Conservation (phyloP, 2,113 vertebrate genomes). For the Scopus umbretta region DNA sequence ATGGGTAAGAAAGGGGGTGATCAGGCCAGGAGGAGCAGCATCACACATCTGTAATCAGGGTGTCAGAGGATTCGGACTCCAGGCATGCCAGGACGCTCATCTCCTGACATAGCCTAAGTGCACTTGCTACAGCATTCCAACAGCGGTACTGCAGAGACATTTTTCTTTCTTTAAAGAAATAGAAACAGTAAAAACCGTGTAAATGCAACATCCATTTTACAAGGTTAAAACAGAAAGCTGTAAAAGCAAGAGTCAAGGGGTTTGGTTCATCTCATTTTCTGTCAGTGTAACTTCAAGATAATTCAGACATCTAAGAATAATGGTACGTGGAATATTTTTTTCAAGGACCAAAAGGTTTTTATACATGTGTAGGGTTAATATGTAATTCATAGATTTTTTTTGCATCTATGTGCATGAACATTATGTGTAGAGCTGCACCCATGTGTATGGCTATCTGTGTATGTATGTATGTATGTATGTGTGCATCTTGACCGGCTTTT, state of each 20-base stretch:
- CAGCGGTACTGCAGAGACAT: not conserved
- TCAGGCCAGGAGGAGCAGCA: not conserved
- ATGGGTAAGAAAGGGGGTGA: not conserved
- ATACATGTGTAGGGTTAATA: not conserved
- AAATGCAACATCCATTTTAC: not conserved
- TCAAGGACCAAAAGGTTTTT: not conserved
- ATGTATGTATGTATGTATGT: too few species aligned
- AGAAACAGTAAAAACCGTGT: not conserved
- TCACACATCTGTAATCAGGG: not conserved
- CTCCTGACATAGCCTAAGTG: not conserved
- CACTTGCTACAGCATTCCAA: not conserved
- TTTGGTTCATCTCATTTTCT: not conserved
- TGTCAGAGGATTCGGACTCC: rapidly evolving
- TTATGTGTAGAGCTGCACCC: not conserved
- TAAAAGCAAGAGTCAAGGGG: not conserved
- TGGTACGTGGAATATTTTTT: not conserved
- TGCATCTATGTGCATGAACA: not conserved
- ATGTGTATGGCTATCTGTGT: not conserved
- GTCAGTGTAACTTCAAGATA: not conserved
- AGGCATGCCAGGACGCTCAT: not conserved
- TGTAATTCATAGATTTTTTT: not conserved
- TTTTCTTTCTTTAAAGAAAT: not conserved
- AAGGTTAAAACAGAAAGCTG: not conserved
- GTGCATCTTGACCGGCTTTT: not conserved
- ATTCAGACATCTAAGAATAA: not conserved